These are phyloP conservation scores for Platyscapa corneri DNA, from an alignment of 1,140 invertebrate genomes.

Conservation along the genomic window DNA sequence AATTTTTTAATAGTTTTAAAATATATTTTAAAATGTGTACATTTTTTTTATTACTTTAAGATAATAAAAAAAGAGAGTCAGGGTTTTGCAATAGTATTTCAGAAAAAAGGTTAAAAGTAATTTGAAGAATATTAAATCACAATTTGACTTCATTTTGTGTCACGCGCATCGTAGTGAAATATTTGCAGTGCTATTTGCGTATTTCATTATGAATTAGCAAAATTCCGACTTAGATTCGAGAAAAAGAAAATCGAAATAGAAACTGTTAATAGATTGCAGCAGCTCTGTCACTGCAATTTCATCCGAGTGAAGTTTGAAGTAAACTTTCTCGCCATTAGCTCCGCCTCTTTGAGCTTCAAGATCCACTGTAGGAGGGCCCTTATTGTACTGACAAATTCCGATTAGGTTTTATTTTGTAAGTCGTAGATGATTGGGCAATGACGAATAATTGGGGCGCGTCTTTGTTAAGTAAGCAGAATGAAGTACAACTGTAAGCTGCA, in stretches of 20 bases:
- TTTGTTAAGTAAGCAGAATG: background rate
- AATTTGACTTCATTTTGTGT: too few relatives aligned
- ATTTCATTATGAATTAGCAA: too few relatives aligned
- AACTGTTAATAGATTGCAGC: background rate
- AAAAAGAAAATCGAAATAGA: background rate
- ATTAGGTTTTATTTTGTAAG: background rate
- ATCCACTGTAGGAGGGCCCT: background rate
- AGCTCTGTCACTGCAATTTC: background rate
- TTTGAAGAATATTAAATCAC: too few relatives aligned
- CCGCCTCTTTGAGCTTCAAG: constrained; percentile 7
- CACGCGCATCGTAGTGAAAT: too few relatives aligned
- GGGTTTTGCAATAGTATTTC: too few relatives aligned
- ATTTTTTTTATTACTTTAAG: too few relatives aligned
- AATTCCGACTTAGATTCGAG: background rate
- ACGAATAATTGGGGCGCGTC: background rate
- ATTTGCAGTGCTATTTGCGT: too few relatives aligned
- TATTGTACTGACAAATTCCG: background rate
- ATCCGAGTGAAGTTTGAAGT: constrained; percentile 16
- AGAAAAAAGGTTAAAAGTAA: too few relatives aligned
- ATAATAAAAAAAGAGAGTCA: too few relatives aligned
- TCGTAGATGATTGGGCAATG: background rate
- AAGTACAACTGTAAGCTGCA: background rate
- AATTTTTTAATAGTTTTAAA: too few relatives aligned
- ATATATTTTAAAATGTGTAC: too few relatives aligned
- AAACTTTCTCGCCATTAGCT: background rate